Evolutionary conservation across 2,113 vertebrate genomes (phyloP).

Genomic region (Riparia riparia): DNA sequence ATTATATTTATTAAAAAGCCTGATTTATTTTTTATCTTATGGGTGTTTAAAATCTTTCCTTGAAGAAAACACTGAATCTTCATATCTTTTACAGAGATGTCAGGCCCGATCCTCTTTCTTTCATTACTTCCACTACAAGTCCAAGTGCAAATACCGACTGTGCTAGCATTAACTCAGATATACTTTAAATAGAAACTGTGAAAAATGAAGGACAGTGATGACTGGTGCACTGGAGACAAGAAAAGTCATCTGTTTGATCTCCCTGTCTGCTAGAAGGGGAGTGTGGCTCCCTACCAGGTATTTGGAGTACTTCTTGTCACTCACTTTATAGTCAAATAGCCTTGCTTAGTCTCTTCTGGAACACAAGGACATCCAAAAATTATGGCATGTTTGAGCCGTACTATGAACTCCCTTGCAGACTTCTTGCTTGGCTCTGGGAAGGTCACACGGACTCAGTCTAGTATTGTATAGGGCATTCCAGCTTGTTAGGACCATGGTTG

Average conservation of each 20-base stretch:
- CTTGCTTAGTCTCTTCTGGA: neutral
- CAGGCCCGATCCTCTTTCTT: neutral
- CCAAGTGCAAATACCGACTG: neutral
- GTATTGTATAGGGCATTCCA: neutral
- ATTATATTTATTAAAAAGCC: neutral
- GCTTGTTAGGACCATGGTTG: neutral
- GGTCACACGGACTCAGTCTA: neutral
- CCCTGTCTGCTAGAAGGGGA: neutral
- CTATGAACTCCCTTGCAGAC: neutral
- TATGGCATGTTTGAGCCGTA: neutral
- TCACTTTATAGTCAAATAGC: neutral
- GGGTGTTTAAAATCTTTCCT: neutral
- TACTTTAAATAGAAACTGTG: neutral
- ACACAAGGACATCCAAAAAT: neutral
- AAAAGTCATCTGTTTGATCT: neutral
- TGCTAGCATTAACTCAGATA: neutral
- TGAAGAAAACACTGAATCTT: neutral
- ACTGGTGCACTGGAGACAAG: neutral
- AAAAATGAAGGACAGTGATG: neutral
- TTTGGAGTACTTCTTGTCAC: neutral
- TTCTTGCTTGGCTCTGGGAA: neutral
- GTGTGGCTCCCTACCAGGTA: neutral
- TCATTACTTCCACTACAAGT: neutral
- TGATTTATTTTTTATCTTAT: neutral
- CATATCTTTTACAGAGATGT: neutral